A percentile compares a stretch with the other conserved stretches of the same genome.
Evolutionary conservation across 2,113 vertebrate genomes (phyloP).

Genomic region (Catharus minimus): DNA sequence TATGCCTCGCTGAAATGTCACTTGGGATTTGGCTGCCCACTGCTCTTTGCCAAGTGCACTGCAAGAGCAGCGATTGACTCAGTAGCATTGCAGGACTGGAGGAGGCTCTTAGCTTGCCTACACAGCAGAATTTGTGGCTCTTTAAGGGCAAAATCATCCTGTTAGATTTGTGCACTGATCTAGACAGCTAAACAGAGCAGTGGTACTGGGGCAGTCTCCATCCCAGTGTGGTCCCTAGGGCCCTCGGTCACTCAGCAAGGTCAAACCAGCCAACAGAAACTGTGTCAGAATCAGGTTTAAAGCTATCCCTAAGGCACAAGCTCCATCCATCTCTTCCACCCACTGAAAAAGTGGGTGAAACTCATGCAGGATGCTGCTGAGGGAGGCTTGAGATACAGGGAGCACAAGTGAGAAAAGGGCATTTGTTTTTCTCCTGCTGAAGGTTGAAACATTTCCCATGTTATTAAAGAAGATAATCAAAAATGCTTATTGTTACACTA

Average conservation of each 20-base stretch:
- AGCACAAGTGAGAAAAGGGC: neutral
- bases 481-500: neutral
- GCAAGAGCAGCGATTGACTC: neutral
- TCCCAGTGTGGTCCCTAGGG: constrained; percentile 1
- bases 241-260: neutral
- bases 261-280: constrained; percentile 42
- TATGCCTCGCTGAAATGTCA: neutral
- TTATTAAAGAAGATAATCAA: neutral
- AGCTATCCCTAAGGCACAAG: constrained; percentile 34
- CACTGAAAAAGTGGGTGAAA: constrained; percentile 1
- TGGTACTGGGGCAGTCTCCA: neutral
- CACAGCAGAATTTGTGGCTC: neutral
- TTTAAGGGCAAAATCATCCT: constrained; percentile 26
- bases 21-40: neutral
- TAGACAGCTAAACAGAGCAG: constrained; percentile 34
- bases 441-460: neutral
- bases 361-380: neutral
- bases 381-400: neutral
- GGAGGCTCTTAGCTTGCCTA: neutral
- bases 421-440: neutral
- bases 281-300: constrained; percentile 46
- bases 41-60: neutral
- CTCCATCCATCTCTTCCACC: constrained; percentile 1
- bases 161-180: constrained; percentile 31
- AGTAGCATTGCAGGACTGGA: neutral